Percentiles rank a stretch among this genome's conserved stretches.
Evolutionary conservation across 92 coral and sea anemone genomes (phyloP).

Genomic region (Desmophyllum pertusum): DNA sequence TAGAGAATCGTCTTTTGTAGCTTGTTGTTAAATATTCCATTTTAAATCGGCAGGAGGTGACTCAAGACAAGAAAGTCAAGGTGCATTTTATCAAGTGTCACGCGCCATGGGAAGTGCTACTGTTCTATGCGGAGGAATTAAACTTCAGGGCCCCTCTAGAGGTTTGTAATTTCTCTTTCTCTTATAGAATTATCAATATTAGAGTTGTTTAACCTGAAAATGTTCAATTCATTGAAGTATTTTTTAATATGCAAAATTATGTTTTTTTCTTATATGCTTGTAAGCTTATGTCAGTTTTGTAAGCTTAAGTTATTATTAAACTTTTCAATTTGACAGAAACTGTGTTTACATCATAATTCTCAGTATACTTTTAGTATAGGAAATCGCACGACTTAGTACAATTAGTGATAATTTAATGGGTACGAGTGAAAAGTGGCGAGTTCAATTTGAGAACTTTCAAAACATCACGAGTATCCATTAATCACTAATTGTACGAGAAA

Average conservation of each 20-base stretch:
- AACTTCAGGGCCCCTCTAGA: slow-evolving; percentile 98
- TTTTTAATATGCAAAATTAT: neutral
- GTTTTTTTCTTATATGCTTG: neutral
- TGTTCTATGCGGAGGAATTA: slow-evolving; percentile 97
- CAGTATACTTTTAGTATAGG: too few species aligned
- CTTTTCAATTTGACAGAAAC: too few species aligned
- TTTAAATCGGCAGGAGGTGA: slow-evolving; percentile 74
- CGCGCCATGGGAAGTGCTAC: slow-evolving; percentile 97
- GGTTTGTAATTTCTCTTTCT: slow-evolving; percentile 43
- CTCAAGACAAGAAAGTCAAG: slow-evolving; percentile 96
- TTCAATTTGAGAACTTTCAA: too few species aligned
- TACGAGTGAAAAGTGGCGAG: too few species aligned
- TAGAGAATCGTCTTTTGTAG: neutral
- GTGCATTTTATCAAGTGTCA: slow-evolving; percentile 95
- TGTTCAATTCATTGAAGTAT: neutral
- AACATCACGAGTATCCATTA: too few species aligned
- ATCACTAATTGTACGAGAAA: too few species aligned
- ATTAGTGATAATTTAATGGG: too few species aligned
- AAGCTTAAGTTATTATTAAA: too few species aligned
- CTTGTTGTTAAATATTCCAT: neutral
- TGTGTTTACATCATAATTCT: too few species aligned
- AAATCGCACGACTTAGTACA: too few species aligned
- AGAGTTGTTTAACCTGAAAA: neutral
- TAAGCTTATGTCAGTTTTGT: too few species aligned
- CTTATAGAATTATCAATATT: too few species aligned